phyloP scores from a whole-genome alignment of 1,140 invertebrate species.

The Anoplophora glabripennis region DNA sequence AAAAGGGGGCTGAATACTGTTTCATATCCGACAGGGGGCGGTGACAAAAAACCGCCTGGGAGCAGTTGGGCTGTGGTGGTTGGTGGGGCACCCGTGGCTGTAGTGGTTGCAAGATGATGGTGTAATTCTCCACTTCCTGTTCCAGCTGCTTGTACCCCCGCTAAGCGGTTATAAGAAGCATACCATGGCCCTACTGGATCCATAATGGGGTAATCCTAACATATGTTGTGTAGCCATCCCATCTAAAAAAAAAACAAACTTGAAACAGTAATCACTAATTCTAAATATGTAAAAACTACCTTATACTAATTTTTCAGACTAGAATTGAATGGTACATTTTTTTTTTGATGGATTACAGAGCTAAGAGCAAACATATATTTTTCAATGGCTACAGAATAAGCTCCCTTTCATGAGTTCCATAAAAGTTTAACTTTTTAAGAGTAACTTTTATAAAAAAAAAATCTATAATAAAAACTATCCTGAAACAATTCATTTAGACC shows the following conservation, averaged over 20 bases:
- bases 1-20: slow-evolving; percentile 69
- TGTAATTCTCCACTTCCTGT: slow-evolving; percentile 56
- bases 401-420: too few relatives aligned
- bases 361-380: too few relatives aligned
- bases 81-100: slow-evolving; percentile 57
- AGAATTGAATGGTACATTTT: too few relatives aligned
- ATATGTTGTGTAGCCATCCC: slow-evolving; percentile 40
- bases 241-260: slow-evolving; percentile 36
- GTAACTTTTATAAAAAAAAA: too few relatives aligned
- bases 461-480: too few relatives aligned
- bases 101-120: slow-evolving; percentile 59
- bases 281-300: too few relatives aligned
- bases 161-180: slow-evolving; percentile 69
- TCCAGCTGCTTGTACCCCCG: slow-evolving; percentile 56
- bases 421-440: too few relatives aligned
- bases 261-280: too few relatives aligned
- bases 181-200: slow-evolving; percentile 79
- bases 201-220: slow-evolving; percentile 51
- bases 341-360: too few relatives aligned
- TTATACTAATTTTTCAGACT: too few relatives aligned
- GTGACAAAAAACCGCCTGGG: slow-evolving; percentile 66
- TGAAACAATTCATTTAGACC: too few relatives aligned
- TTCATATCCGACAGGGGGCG: slow-evolving; percentile 66
- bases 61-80: slow-evolving; percentile 61
- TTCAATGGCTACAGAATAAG: too few relatives aligned